phyloP scores from a whole-genome alignment of 2,888 invertebrate species.

The Cephalotes varians region DNA sequence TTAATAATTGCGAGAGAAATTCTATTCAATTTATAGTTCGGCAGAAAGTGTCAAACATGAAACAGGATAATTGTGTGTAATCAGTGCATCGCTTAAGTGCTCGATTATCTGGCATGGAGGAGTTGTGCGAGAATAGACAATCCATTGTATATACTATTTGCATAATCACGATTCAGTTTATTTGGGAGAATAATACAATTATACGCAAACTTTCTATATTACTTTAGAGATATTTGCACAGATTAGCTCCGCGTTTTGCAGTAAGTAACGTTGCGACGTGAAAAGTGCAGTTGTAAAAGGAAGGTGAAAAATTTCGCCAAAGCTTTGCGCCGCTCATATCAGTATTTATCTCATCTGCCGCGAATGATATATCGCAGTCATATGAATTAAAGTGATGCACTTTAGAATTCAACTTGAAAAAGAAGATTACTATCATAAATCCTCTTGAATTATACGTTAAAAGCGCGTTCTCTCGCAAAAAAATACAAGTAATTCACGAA shows the following conservation, averaged over 20 bases:
- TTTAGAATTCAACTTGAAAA: conserved; percentile 16
- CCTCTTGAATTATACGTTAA: background rate
- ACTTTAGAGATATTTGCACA: background rate
- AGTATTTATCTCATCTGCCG: conserved; percentile 15
- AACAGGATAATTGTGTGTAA: conserved; percentile 27
- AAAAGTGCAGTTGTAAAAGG: background rate
- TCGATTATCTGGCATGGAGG: conserved; percentile 7
- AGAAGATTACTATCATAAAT: conserved; percentile 37
- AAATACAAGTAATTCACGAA: background rate
- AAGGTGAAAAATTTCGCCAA: conserved; percentile 12
- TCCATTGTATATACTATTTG: conserved; percentile 24
- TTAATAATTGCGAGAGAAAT: background rate
- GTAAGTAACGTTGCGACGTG: background rate
- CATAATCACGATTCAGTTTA: conserved; percentile 22
- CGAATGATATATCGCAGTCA: background rate
- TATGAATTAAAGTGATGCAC: conserved; percentile 28
- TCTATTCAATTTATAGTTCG: conserved; percentile 6
- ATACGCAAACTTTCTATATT: background rate
- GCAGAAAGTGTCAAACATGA: background rate
- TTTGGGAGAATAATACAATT: background rate
- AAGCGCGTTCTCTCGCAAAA: background rate
- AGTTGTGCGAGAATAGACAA: background rate
- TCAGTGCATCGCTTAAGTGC: conserved; percentile 22
- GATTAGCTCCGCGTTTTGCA: background rate
- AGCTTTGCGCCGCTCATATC: conserved; percentile 4